Percentiles rank a stretch among this genome's conserved stretches.
Conservation (phyloP, 2,888 invertebrate species). For the Amiota mariae region DNA sequence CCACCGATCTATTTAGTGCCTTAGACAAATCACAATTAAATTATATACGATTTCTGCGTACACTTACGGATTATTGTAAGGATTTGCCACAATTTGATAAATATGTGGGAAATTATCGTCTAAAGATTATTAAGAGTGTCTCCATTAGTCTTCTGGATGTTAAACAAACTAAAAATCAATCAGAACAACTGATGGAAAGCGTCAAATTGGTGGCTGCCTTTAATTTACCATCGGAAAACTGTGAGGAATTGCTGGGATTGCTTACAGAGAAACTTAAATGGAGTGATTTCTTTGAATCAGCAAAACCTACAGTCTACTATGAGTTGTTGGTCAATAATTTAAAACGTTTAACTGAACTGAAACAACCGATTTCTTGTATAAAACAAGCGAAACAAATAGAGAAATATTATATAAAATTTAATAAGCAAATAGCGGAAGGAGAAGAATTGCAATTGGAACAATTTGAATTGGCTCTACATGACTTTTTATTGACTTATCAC, state of each 20-base stretch:
- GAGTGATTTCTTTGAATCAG: slow-evolving; percentile 63
- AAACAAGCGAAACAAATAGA: slow-evolving; percentile 72
- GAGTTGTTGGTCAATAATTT: slow-evolving; percentile 75
- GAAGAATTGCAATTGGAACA: slow-evolving; percentile 74
- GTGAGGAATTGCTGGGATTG: slow-evolving; percentile 61
- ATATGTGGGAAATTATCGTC: slow-evolving; percentile 62
- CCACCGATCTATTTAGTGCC: slow-evolving; percentile 58
- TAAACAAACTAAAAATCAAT: slow-evolving; percentile 34
- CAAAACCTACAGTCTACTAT: slow-evolving; percentile 74
- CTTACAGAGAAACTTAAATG: slow-evolving; percentile 69
- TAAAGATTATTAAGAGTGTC: slow-evolving; percentile 67
- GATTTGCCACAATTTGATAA: slow-evolving; percentile 53
- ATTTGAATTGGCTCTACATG: slow-evolving; percentile 76
- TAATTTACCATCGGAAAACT: slow-evolving; percentile 60
- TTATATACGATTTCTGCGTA: slow-evolving; percentile 62
- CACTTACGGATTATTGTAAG: slow-evolving; percentile 59
- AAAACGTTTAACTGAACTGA: slow-evolving; percentile 73
- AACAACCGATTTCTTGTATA: slow-evolving; percentile 57
- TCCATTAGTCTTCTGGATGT: slow-evolving; percentile 51
- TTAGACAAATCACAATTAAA: slow-evolving; percentile 53
- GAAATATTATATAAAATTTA: slow-evolving; percentile 74
- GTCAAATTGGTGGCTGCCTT: slow-evolving; percentile 63
- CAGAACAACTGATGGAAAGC: slow-evolving; percentile 55
- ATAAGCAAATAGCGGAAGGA: slow-evolving; percentile 68
- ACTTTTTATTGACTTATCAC: slow-evolving; percentile 78